A percentile compares a stretch with the other conserved stretches of the same genome.
Conservation (phyloP, 2,888 invertebrate genomes). For the Agrochola lychnidis region DNA sequence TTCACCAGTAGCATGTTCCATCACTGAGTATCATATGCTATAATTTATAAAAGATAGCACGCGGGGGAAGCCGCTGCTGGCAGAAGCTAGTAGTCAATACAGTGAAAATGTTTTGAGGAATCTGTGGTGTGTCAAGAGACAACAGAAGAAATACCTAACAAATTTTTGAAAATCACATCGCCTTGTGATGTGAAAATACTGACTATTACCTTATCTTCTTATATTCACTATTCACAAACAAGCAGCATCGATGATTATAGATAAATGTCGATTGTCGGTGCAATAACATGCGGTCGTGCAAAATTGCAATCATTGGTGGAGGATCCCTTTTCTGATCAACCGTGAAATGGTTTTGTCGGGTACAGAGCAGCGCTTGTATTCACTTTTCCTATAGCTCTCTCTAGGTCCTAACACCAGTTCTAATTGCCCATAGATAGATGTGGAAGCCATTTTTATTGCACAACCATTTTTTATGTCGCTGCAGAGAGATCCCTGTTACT, state of each 20-base stretch:
- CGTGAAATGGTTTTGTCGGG: not conserved
- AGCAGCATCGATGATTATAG: not conserved
- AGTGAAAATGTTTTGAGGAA: not conserved
- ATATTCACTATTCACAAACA: not conserved
- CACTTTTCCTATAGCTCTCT: not conserved
- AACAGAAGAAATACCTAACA: not conserved
- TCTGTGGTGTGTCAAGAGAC: slow-evolving; percentile 9
- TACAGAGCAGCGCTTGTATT: not conserved
- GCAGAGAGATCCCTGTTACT: not conserved
- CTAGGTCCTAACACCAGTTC: not conserved
- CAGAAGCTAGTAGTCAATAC: not conserved
- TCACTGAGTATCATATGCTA: too few relatives aligned
- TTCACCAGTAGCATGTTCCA: too few relatives aligned
- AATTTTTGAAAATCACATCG: not conserved
- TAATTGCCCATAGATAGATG: too few relatives aligned
- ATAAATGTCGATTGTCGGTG: not conserved
- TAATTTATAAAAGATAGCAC: too few relatives aligned
- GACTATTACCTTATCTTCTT: not conserved
- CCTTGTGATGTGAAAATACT: not conserved
- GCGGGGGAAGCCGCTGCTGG: too few relatives aligned
- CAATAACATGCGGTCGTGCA: not conserved
- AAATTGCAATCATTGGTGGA: not conserved
- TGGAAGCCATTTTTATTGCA: not conserved
- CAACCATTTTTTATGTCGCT: not conserved
- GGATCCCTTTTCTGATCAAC: not conserved